A percentile compares a stretch with the other conserved stretches of the same genome.
These are phyloP conservation scores for Acanthochromis polyacanthus DNA, from an alignment of 2,113 vertebrate species.

Conservation along the genomic window DNA sequence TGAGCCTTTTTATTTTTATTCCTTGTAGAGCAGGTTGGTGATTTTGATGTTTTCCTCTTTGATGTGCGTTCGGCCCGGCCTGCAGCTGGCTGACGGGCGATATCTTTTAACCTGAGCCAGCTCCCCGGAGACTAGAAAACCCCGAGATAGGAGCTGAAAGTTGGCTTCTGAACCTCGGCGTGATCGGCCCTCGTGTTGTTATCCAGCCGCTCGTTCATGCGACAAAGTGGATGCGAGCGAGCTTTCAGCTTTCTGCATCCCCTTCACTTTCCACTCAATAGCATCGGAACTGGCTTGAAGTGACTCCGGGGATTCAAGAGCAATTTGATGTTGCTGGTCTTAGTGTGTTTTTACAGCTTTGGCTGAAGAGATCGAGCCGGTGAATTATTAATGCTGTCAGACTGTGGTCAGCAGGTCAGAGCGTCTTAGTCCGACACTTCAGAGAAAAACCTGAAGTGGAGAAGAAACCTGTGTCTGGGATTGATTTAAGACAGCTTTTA, in stretches of 20 bases:
- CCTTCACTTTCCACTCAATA: conserved; percentile 45
- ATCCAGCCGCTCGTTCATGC: conserved; percentile 41
- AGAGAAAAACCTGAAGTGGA: conserved; percentile 13
- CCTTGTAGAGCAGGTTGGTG: neutral
- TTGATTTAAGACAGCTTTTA: too few relatives aligned
- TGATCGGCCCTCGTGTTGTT: conserved; percentile 2
- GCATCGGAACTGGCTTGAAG: conserved; percentile 16
- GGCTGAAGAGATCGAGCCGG: conserved; percentile 29
- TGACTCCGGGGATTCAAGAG: conserved; percentile 5
- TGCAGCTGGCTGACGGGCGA: neutral
- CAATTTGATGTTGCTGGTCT: conserved; percentile 8
- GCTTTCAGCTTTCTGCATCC: conserved; percentile 14
- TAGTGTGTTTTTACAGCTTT: conserved; percentile 22
- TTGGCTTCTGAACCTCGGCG: conserved; percentile 10
- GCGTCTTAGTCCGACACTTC: conserved; percentile 28
- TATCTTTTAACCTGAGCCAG: conserved; percentile 12
- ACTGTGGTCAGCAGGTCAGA: conserved; percentile 45
- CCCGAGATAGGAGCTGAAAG: conserved; percentile 6
- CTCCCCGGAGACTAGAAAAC: neutral
- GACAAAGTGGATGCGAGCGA: conserved; percentile 41
- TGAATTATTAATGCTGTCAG: conserved; percentile 66
- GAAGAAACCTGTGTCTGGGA: neutral
- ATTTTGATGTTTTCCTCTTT: conserved; percentile 24
- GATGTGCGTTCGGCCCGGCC: neutral
- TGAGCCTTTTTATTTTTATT: neutral